Base-by-base conservation (phyloP, 2,888 invertebrate genomes). In the Elmis aenea region DNA sequence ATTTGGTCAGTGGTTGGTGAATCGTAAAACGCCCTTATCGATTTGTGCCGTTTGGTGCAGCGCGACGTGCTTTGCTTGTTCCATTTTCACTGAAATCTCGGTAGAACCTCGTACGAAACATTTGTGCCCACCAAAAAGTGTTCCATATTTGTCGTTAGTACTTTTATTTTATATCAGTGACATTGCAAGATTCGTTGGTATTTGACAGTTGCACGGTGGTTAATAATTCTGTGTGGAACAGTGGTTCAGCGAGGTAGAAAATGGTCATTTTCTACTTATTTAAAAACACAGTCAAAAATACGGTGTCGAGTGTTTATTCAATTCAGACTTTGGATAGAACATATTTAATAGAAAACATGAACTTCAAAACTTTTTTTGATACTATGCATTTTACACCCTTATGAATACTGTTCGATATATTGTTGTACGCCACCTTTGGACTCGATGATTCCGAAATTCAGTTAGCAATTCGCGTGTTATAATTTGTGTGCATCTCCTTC, bases 1-100 rank as follows among this genome's bases (percentile, higher is more conserved):
- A 18, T 18, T 18, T 8, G 8, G 18, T 6, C 18, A 30, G 35
- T 42, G 27, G 15, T 29, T 27, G 33, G 42, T 38, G 38, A 34
- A 33, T 38, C 28, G 42, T 42, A 42, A 38, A 65, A 68, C 68
- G 67, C 68, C 68, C 68, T 67, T 68, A 67, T 67, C 64, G 66
- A 67, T 67, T 67, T 68, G 65, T 62, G 47, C 46, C 51, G 52
- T 59, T 59, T 58, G 59, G 59, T 62, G 62, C 59, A 60, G 52
- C 56, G 48, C 56, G 61, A 57, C 56, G 58, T 57, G 58, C 54
- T 54, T 51, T 51, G 56, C 55, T 57, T 53, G 56, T 56, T 52
- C 47, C 46, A 38, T 26, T 32, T 42, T 45, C 32, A 11, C 26
- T 39, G 30, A 22, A 24, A 21, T 12, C 13, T 21, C 8, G 6